phyloP scores from a whole-genome alignment of 2,888 invertebrate genomes.

The Galerucella pusilla region DNA sequence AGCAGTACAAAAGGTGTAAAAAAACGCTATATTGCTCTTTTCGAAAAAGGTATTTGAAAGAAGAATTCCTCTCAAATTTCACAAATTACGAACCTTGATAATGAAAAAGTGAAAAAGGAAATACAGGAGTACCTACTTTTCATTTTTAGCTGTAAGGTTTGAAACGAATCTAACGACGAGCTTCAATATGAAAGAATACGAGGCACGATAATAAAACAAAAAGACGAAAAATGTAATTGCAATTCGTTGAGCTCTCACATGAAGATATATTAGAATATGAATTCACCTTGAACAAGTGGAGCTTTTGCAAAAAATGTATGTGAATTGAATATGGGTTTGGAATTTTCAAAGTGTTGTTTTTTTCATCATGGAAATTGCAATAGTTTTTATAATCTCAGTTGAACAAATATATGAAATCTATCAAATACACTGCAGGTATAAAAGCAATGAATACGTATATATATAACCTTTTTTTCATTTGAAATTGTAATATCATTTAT shows the following conservation, averaged over 20 bases:
- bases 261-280: not conserved
- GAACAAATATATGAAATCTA: too few species aligned
- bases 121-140: not conserved
- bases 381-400: too few species aligned
- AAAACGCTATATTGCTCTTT: not conserved
- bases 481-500: too few species aligned
- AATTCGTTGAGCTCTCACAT: not conserved
- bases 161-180: not conserved
- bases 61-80: constrained; percentile 22
- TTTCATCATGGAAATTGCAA: too few species aligned
- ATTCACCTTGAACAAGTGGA: not conserved
- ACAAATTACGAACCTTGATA: constrained; percentile 10
- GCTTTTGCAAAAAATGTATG: not conserved
- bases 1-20: not conserved
- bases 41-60: not conserved
- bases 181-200: not conserved
- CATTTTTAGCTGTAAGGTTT: not conserved
- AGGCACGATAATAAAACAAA: not conserved
- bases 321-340: not conserved
- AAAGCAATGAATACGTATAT: too few species aligned
- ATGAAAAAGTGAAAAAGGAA: constrained; percentile 6
- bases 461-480: too few species aligned
- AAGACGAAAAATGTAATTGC: not conserved
- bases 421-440: too few species aligned
- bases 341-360: not conserved